Evolutionary conservation across 2,888 invertebrate genomes (phyloP).

Genomic region (Synanthedon vespiformis): DNA sequence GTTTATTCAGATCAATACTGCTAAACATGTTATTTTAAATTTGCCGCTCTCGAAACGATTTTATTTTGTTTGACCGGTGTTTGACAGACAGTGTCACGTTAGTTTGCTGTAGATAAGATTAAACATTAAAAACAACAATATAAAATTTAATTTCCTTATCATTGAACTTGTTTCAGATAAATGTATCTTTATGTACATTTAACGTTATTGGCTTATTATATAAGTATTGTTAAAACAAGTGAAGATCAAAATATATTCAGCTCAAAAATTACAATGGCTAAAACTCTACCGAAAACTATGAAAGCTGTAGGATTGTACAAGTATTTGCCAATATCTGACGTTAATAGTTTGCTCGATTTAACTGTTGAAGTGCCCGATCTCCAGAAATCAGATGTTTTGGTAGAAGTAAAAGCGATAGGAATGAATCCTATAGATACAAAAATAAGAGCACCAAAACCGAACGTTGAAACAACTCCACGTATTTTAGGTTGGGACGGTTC

Average conservation of each 20-base stretch:
- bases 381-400: conserved; percentile 34
- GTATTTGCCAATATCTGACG: conserved; percentile 48
- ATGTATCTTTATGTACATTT: too few relatives aligned
- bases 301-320: conserved; percentile 53
- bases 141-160: too few relatives aligned
- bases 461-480: conserved; percentile 31
- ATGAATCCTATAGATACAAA: conserved; percentile 58
- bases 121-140: too few relatives aligned
- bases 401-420: conserved; percentile 51
- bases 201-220: not conserved
- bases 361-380: conserved; percentile 38
- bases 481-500: conserved; percentile 58
- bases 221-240: conserved; percentile 1
- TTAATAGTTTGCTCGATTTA: conserved; percentile 43
- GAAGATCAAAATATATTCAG: not conserved
- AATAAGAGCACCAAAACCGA: conserved; percentile 41
- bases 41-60: too few relatives aligned
- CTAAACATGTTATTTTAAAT: too few relatives aligned
- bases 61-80: too few relatives aligned
- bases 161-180: too few relatives aligned
- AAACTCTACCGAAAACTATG: conserved; percentile 43
- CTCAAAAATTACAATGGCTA: conserved; percentile 10
- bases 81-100: too few relatives aligned
- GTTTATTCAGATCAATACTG: too few relatives aligned
- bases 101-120: too few relatives aligned